A percentile compares a stretch with the other conserved stretches of the same genome.
Evolutionary conservation across 1,140 invertebrate species (phyloP).

Genomic region (Tigriopus japonicus): DNA sequence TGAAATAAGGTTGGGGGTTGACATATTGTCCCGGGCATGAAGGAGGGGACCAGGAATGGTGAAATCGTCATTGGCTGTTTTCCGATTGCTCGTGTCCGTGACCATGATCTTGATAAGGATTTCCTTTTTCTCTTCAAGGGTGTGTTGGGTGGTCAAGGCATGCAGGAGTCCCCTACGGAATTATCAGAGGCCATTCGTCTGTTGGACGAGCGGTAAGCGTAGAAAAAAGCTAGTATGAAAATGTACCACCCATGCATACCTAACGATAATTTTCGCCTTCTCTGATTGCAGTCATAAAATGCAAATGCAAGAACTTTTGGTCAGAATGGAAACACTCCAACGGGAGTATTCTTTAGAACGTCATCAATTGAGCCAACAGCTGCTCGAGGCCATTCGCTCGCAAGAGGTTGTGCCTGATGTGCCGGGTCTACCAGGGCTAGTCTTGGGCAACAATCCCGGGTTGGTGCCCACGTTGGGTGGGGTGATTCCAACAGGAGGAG

Average conservation of each 20-base stretch:
- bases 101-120: not conserved
- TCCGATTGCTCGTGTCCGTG: not conserved
- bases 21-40: no score
- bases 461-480: not conserved
- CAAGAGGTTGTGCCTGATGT: not conserved
- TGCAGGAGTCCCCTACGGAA: no score
- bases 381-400: not conserved
- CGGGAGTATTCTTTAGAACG: constrained; percentile 1
- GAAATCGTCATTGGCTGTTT: no score
- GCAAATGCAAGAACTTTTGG: constrained; percentile 1
- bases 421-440: not conserved
- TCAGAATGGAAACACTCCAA: not conserved
- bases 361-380: not conserved
- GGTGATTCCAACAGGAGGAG: not conserved
- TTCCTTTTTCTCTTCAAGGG: not conserved
- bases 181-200: not conserved
- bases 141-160: no score
- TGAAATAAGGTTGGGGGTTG: no score
- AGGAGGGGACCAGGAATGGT: no score
- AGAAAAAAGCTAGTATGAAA: not conserved
- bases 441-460: not conserved
- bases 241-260: not conserved
- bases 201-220: not conserved
- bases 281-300: constrained; percentile 1
- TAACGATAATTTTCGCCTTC: not conserved